These are phyloP conservation scores for Deilephila elpenor DNA, from an alignment of 2,888 invertebrate genomes.

Conservation along the genomic window DNA sequence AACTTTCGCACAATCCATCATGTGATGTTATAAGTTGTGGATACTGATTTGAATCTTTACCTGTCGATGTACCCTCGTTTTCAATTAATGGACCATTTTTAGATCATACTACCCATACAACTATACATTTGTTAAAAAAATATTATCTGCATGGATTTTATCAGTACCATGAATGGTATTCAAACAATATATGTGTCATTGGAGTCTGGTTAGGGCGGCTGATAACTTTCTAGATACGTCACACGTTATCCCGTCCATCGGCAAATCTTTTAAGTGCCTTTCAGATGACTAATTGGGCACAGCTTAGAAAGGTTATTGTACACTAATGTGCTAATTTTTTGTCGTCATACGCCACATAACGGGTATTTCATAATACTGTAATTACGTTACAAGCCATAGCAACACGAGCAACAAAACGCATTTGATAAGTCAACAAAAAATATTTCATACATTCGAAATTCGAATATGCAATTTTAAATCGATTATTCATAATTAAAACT, in stretches of 20 bases:
- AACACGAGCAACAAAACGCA: constrained; percentile 1
- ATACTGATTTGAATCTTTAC: not conserved
- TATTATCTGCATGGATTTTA: not conserved
- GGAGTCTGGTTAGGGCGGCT: constrained; percentile 50
- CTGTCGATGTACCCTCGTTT: not conserved
- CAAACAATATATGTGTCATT: constrained; percentile 31
- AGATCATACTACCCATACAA: too few species aligned
- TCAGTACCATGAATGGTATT: constrained; percentile 13
- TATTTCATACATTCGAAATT: not conserved
- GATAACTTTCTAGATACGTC: constrained; percentile 65
- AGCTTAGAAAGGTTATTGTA: not conserved
- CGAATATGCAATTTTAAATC: constrained; percentile 21
- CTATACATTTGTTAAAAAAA: too few species aligned
- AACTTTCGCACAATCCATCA: not conserved
- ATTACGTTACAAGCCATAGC: not conserved
- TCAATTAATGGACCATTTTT: not conserved
- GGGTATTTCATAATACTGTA: constrained; percentile 20
- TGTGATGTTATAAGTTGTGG: not conserved
- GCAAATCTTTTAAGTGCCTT: constrained; percentile 52
- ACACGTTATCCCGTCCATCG: constrained; percentile 58
- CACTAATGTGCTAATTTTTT: constrained; percentile 11
- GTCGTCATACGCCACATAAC: constrained; percentile 14
- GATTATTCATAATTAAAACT: constrained; percentile 14
- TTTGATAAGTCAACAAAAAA: not conserved
- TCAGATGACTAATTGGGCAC: constrained; percentile 20